Evolutionary conservation across 2,888 invertebrate species (phyloP).

Genomic region (Calephelis perditalis): DNA sequence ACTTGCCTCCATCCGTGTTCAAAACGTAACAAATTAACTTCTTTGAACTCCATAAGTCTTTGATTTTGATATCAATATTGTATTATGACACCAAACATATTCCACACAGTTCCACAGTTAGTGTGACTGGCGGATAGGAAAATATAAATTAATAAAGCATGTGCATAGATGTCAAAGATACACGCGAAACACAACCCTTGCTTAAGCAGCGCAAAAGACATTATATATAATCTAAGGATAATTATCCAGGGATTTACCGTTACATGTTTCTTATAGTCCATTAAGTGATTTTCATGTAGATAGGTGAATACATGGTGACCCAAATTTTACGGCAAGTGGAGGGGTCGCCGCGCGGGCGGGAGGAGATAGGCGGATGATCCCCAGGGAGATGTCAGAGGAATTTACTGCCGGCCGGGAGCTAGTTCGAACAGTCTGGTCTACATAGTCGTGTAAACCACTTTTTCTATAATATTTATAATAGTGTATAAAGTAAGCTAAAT

Average conservation of each 20-base stretch:
- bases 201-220: too few species aligned
- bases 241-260: not conserved
- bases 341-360: slow-evolving; percentile 39
- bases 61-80: too few species aligned
- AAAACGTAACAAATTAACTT: not conserved
- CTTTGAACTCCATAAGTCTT: not conserved
- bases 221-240: too few species aligned
- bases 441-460: not conserved
- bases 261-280: slow-evolving; percentile 39
- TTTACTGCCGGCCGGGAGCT: slow-evolving; percentile 46
- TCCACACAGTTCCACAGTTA: too few species aligned
- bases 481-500: too few species aligned
- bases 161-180: too few species aligned
- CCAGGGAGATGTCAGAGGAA: slow-evolving; percentile 44
- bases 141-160: too few species aligned
- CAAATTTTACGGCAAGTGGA: slow-evolving; percentile 59
- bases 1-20: too few species aligned
- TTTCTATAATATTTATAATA: too few species aligned
- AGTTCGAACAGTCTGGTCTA: slow-evolving; percentile 9
- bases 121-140: not conserved
- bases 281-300: slow-evolving; percentile 50
- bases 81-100: too few species aligned
- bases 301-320: slow-evolving; percentile 62
- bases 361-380: slow-evolving; percentile 57
- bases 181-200: too few species aligned